Evolutionary conservation across 2,888 invertebrate genomes (phyloP).

Genomic region (Alloplasta piceator): DNA sequence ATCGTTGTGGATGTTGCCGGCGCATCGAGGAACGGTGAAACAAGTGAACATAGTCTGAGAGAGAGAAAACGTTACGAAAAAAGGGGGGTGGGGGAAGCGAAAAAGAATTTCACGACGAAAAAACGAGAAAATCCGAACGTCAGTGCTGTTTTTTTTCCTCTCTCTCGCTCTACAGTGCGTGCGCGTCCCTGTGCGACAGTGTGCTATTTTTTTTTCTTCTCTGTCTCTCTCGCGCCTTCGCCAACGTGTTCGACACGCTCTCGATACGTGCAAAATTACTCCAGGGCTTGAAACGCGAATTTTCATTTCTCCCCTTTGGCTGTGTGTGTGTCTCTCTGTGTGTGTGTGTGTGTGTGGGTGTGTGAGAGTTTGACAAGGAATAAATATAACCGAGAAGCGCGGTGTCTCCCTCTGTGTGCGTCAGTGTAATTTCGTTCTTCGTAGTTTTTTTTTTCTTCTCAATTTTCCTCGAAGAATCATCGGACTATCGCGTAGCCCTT

Average conservation of each 20-base stretch:
- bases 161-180: conserved; percentile 25
- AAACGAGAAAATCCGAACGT: conserved; percentile 17
- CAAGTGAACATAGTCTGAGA: conserved; percentile 49
- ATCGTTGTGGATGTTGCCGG: neutral
- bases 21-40: conserved; percentile 42
- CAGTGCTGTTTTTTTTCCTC: conserved; percentile 16
- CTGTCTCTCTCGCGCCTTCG: conserved; percentile 31
- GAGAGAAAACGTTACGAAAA: too few species aligned
- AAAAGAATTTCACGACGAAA: neutral
- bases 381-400: too few species aligned
- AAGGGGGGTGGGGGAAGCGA: conserved; percentile 17
- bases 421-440: too few species aligned
- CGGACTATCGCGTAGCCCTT: too few species aligned
- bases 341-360: neutral
- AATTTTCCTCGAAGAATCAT: too few species aligned
- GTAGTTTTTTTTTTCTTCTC: too few species aligned
- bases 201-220: neutral
- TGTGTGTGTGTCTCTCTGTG: conserved; percentile 5
- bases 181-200: neutral
- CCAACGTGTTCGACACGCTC: conserved; percentile 57
- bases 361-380: neutral
- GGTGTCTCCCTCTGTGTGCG: too few species aligned
- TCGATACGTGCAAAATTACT: conserved; percentile 32
- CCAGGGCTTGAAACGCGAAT: conserved; percentile 7
- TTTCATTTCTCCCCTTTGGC: neutral